Percentiles rank a stretch among this genome's conserved stretches.
These are phyloP conservation scores for Aphelinus atriplicis DNA, from an alignment of 1,140 invertebrate genomes.

Conservation along the genomic window DNA sequence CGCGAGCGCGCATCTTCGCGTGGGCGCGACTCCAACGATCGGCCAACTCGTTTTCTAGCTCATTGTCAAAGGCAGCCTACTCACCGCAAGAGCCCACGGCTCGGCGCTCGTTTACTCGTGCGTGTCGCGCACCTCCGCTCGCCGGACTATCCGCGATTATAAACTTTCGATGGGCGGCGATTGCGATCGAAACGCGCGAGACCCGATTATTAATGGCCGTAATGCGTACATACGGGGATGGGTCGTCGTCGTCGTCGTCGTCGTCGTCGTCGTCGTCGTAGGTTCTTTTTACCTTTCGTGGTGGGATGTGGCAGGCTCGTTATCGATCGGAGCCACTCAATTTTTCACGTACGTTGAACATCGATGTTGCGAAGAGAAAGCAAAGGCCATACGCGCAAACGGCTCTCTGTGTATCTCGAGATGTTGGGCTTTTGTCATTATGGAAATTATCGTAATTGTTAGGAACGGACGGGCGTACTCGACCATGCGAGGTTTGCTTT, in stretches of 20 bases:
- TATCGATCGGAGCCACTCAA: not conserved
- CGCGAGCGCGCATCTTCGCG: not conserved
- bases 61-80: constrained; percentile 17
- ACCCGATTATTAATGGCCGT: too few species aligned
- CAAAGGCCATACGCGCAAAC: not conserved
- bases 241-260: too few species aligned
- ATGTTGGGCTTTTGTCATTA: not conserved
- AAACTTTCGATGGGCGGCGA: not conserved
- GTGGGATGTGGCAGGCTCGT: not conserved
- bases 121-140: constrained; percentile 1
- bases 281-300: not conserved
- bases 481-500: too few species aligned
- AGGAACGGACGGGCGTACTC: too few species aligned
- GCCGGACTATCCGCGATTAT: not conserved
- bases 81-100: not conserved
- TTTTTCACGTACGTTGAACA: constrained; percentile 13
- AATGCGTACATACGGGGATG: not conserved
- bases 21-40: not conserved
- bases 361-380: not conserved
- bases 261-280: too few species aligned
- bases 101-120: not conserved
- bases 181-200: not conserved
- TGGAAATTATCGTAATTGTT: constrained; percentile 7
- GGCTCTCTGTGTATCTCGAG: not conserved
- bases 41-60: constrained; percentile 18